Base-by-base conservation (phyloP, 1,140 invertebrate species). In the Papilio glaucus region DNA sequence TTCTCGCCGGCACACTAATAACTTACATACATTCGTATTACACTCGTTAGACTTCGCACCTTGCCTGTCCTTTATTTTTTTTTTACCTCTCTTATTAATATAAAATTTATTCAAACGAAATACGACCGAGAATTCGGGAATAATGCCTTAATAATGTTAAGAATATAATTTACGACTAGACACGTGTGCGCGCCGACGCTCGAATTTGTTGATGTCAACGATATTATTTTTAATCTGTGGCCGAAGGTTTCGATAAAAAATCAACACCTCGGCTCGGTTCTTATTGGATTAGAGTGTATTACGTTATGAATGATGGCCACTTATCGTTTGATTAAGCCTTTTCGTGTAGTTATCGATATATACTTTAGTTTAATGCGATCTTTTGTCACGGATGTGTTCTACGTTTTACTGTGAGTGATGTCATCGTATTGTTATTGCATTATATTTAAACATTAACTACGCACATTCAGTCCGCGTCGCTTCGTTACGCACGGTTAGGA, bases 1-100 rank as follows among this genome's bases (percentile, higher is more conserved):
- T 76, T 79, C 83, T 29, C 67, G 65, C 76, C 82, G 72, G 71
- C 76, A 83, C 82, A 85, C 85, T 90, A 87, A 89, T 89, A 89
- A 88, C 87, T 92, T 90, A 90, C 86, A 89, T 90, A 90, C 86
- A 89, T 87, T 84, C 81, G 85, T 87, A 89, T 90, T 90, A 91
- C 84, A 82, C 88, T 90, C 87, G 90, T 90, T 89, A 90, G 85
- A 77, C 89, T 90, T 90, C 83, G 85, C 88, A 92, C 90, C 88
- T 91, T 90, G 82, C 77, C 83, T 83, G 80, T 83, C 84, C 81
- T 85, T 85, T 88, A 85, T 87, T 88, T 90, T 88, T 84, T 33
- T 41, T 41, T 13, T 12, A 57, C 49, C 21, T 57, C 49, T 24
- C 45, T 24, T 86, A 87, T 89, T 88, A 87, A 86, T 87, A 87